Base-by-base conservation (phyloP, 2,888 invertebrate genomes). In the Tinea trinotella region DNA sequence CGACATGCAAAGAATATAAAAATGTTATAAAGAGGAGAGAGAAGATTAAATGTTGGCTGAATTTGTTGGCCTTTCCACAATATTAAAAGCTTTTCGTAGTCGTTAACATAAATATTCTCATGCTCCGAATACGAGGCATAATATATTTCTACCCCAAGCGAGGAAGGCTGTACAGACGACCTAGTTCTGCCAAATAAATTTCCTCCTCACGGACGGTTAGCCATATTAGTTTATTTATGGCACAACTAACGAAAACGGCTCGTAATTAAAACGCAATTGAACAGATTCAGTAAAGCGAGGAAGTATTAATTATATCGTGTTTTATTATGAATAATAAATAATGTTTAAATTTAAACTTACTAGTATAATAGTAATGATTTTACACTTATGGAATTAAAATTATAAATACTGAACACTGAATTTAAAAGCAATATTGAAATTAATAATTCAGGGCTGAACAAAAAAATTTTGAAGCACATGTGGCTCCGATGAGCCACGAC, bases 401-500 rank as follows among this genome's bases (percentile, higher is more conserved):
- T 13, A 13, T 40, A 1, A 4, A 2, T 13, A 13, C 13, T 40
- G 40, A 40, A 40, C 40, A 15, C 30, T 34, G 56, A 56, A 57
- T 55, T 56, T 48, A 30, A 55, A 50, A 22, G 10, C n/a, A 54
- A 53, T 18, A 46, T 52, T 20, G 18, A 24, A 40, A 53, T 55
- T 54, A 54, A 53, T 57, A 12, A 56, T 20, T 34, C 36, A 13
- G 34, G 56, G 54, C 55, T 58, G 55, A 54, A 35, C 5, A 44
- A 58, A 54, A 58, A 59, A 13, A 40, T 2, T 6, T 40, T 59
- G 57, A 61, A 60, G 59, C 59, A 59, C 75, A 67, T 76, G 78
- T 64, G 73, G 64, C 61, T 76, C 64, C 70, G 62, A 58, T 77
- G 77, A 75, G 74, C 71, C 77, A 59, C 74, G 71, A 68, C 66